Percentiles rank a stretch among this genome's conserved stretches.
These are phyloP conservation scores for Actinia equina DNA, from an alignment of 64 coral and sea anemone species.

Conservation along the genomic window DNA sequence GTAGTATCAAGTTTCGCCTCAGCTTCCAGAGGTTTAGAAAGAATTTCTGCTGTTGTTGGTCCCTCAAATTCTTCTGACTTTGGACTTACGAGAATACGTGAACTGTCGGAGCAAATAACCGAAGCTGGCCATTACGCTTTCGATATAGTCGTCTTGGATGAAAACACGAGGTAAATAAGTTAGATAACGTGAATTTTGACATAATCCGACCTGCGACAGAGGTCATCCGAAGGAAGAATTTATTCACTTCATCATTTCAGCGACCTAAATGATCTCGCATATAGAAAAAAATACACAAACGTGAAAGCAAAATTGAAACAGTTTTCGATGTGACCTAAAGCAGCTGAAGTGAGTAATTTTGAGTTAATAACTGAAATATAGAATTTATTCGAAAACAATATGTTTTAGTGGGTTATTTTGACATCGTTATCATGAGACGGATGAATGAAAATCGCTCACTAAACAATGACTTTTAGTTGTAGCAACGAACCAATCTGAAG, in stretches of 20 bases:
- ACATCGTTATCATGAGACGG: too few species aligned
- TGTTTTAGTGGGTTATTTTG: background rate
- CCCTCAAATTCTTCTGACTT: background rate
- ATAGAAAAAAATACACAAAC: background rate
- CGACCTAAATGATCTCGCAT: too few species aligned
- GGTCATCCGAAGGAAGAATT: background rate
- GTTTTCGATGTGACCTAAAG: background rate
- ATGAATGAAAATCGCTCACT: too few species aligned
- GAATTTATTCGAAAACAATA: background rate
- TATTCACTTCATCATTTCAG: background rate
- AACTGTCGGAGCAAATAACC: background rate
- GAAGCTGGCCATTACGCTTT: background rate
- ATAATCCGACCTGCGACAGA: background rate
- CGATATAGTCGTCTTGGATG: background rate
- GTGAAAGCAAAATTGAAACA: background rate
- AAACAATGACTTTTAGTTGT: too few species aligned
- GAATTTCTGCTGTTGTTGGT: background rate
- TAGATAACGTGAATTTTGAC: background rate
- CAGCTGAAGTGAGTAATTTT: background rate
- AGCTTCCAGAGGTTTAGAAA: background rate
- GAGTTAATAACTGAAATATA: background rate
- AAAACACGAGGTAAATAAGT: background rate
- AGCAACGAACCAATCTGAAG: too few species aligned
- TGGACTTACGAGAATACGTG: background rate
- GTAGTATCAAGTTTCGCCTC: conserved; percentile 11